Evolutionary conservation across 2,113 vertebrate genomes (phyloP), one percentile per base, ranked within the genome.

Genomic region (Erinaceus europaeus): DNA sequence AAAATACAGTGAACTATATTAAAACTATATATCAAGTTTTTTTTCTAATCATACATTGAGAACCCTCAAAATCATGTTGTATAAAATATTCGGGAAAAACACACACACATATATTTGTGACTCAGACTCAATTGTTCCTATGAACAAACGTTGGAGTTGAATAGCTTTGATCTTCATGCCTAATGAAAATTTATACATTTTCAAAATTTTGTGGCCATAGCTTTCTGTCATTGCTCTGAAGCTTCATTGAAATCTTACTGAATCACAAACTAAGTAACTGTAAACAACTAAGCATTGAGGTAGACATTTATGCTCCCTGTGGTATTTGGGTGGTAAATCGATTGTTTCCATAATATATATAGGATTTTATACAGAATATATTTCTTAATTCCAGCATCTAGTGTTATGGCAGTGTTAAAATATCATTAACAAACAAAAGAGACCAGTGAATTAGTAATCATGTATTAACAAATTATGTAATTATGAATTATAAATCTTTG

Each of bases 1-100:
- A 68, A 85, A 83, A 72, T 23, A 64, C 12, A 61, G 27, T 6
- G 27, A 2, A 11, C 9, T 67, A 11, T 67, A 68, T 68, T 62
- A 62, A 57, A 93, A 84, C 9, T 53, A 84, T 52, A 17, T 40
- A 29, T 57, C 18, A 57, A 42, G 44, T 85, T 73, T 87, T 86
- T n/a, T n/a, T n/a, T 85, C 73, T 48, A 79, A 44, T 52, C 23
- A 61, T 21, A 79, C 67, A 14, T 46, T 34, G n/a, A 42, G 25
- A 86, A 32, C 4, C 40, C 48, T 83, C 72, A 78, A 82, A 85
- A 82, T 73, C 8, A 73, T 59, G 50, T 81, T 77, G 18, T 68
- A 6, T n/a, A 15, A 21, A 76, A 76, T 75, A 21, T 64, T 62
- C 40, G 59, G 88, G 53, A 81, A 23, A 61, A 90, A 72, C 21